Evolutionary conservation across 2,797 vertebrate species (phyloP).

Genomic region (Lepus townsendii): DNA sequence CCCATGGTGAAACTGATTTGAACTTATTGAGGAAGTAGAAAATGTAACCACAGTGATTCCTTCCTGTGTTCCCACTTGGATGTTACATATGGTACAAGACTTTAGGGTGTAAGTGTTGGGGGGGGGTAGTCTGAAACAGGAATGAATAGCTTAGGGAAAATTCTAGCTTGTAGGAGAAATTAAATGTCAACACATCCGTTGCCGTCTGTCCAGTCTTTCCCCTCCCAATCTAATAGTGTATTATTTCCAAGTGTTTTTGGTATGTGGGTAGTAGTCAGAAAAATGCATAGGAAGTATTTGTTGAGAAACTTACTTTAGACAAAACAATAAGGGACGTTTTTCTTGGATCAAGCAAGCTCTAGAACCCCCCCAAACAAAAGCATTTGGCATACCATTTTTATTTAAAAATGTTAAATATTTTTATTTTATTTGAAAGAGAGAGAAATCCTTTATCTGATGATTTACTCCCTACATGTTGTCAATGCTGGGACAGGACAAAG

Average conservation of each 20-base stretch:
- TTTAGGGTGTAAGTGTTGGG: not conserved
- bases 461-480: too few relatives aligned
- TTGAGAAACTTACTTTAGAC: not conserved
- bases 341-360: not conserved
- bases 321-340: not conserved
- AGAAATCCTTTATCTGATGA: too few relatives aligned
- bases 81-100: not conserved
- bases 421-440: too few relatives aligned
- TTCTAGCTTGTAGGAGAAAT: conserved; percentile 23
- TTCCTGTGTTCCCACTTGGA: not conserved
- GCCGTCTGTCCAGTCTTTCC: not conserved
- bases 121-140: not conserved
- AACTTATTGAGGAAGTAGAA: not conserved
- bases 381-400: conserved; percentile 9
- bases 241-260: conserved; percentile 27
- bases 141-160: not conserved
- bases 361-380: not conserved
- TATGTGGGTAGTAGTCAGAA: not conserved
- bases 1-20: not conserved
- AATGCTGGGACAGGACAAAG: too few relatives aligned
- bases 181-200: not conserved
- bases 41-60: not conserved
- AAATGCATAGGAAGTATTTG: conserved; percentile 3
- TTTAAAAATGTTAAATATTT: too few relatives aligned
- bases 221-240: not conserved